These are phyloP conservation scores for Tenrec ecaudatus DNA, from an alignment of 2,113 vertebrate genomes.

Conservation along the genomic window DNA sequence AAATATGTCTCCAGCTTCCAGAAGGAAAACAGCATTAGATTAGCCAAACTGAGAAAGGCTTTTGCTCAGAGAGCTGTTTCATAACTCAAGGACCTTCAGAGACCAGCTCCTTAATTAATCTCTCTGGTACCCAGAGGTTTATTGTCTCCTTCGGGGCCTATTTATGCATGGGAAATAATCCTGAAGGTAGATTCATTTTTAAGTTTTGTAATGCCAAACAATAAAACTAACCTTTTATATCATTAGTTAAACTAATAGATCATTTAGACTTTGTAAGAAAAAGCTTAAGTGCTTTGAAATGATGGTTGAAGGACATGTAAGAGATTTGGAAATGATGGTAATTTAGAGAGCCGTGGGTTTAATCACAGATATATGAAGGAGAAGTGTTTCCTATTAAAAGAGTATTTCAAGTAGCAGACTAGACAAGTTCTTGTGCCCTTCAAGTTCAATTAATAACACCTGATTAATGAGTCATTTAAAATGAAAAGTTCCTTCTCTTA, in stretches of 20 bases:
- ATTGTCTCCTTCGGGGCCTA: neutral
- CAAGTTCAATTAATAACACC: conserved; percentile 23
- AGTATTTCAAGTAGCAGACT: neutral
- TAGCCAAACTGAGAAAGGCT: neutral
- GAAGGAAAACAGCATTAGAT: neutral
- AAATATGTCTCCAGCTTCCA: neutral
- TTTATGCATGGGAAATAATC: neutral
- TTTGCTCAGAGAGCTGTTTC: neutral
- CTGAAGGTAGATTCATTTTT: neutral
- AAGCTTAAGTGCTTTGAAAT: neutral
- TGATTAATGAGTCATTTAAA: conserved; percentile 24
- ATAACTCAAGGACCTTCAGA: neutral
- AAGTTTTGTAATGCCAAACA: neutral
- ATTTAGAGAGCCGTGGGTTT: neutral
- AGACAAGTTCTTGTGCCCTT: neutral
- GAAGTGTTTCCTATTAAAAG: neutral
- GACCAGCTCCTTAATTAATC: neutral
- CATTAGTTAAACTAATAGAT: too few relatives aligned
- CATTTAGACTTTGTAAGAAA: neutral
- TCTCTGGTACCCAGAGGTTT: neutral
- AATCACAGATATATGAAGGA: neutral
- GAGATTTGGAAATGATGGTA: neutral
- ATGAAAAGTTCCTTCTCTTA: neutral
- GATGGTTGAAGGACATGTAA: neutral
- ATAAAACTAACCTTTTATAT: neutral